Conservation (phyloP, 2,888 invertebrate genomes). For the Pristionchus exspectatus region DNA sequence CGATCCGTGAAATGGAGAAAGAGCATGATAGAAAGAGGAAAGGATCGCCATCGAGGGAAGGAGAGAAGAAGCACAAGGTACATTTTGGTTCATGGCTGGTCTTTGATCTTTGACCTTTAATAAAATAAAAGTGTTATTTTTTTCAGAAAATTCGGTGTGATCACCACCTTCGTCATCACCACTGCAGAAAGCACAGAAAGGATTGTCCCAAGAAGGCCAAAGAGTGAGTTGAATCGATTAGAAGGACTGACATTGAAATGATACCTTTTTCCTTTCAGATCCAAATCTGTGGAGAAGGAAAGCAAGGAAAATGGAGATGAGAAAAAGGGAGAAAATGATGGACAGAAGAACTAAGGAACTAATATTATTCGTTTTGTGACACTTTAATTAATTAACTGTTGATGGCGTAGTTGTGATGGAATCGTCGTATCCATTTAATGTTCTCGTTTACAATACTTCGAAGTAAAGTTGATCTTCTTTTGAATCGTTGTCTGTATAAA, state of each 20-base stretch:
- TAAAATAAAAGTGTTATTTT: not conserved
- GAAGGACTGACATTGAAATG: not conserved
- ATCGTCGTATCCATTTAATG: constrained; percentile 30
- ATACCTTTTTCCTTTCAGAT: not conserved
- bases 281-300: constrained; percentile 42
- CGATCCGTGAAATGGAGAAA: constrained; percentile 52
- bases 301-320: constrained; percentile 34
- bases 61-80: constrained; percentile 60
- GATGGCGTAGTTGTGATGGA: not conserved
- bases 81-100: not conserved
- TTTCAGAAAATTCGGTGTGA: constrained; percentile 64
- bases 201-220: constrained; percentile 74
- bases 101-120: not conserved
- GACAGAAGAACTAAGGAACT: constrained; percentile 15
- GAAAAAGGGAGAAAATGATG: not conserved
- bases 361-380: not conserved
- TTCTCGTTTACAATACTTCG: not conserved
- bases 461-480: not conserved
- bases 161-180: constrained; percentile 77
- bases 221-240: constrained; percentile 59
- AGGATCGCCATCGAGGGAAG: constrained; percentile 58
- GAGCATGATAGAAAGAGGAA: constrained; percentile 43
- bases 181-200: constrained; percentile 76
- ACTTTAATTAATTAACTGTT: constrained; percentile 9
- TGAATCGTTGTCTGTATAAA: constrained; percentile 44